Evolutionary conservation across 2,797 vertebrate genomes (phyloP).

Genomic region (Rhodeus uyekii): DNA sequence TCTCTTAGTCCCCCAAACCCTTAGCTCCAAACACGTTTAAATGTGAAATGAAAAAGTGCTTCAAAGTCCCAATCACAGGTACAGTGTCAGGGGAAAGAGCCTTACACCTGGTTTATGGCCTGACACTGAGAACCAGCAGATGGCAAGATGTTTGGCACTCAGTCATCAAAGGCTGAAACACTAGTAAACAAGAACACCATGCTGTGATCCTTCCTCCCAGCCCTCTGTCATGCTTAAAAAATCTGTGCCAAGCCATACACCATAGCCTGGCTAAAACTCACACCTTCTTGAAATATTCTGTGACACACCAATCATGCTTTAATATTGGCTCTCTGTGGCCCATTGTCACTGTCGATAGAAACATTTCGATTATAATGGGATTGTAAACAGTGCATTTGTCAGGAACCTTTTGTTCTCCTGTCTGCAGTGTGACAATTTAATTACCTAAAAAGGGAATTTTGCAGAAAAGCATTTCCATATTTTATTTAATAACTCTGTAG

Average conservation of each 20-base stretch:
- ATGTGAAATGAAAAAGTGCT: constrained; percentile 1
- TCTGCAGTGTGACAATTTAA: constrained; percentile 2
- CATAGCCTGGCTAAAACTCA: not conserved
- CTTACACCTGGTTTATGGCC: constrained; percentile 20
- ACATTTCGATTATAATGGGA: constrained; percentile 8
- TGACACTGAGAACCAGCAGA: constrained; percentile 35
- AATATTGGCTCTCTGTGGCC: not conserved
- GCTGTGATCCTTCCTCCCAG: constrained; percentile 36
- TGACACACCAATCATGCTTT: constrained; percentile 1
- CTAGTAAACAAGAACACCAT: constrained; percentile 45
- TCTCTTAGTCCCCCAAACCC: not conserved
- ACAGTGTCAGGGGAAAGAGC: not conserved
- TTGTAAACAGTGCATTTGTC: not conserved
- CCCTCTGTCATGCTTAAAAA: constrained; percentile 2
- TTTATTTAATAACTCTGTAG: not conserved
- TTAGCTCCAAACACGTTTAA: not conserved
- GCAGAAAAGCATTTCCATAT: not conserved
- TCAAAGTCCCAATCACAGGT: constrained; percentile 11
- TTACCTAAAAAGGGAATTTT: not conserved
- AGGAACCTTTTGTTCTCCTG: not conserved
- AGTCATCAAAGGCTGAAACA: constrained; percentile 37
- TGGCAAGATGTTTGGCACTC: constrained; percentile 19
- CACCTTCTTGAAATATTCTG: not conserved
- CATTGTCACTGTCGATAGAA: not conserved
- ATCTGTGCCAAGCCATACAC: not conserved